These are phyloP conservation scores for Larimichthys crocea DNA, from an alignment of 2,113 vertebrate genomes.

Conservation along the genomic window DNA sequence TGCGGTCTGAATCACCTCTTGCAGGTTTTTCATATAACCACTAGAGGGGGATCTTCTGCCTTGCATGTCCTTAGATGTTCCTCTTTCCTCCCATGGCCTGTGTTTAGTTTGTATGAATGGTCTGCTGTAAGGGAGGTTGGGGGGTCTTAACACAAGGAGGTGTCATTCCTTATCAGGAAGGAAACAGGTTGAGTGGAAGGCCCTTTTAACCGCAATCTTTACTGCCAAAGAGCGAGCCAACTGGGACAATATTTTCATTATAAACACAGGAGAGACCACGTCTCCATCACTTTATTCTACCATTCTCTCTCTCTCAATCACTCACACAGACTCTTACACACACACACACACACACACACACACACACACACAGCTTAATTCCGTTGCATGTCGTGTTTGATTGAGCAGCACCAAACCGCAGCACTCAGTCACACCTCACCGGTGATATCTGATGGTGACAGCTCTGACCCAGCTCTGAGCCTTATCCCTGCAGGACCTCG, in stretches of 20 bases:
- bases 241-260: slow-evolving; percentile 50
- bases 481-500: slow-evolving; percentile 38
- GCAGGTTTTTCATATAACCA: neutral
- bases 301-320: neutral
- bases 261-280: slow-evolving; percentile 37
- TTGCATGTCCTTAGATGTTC: neutral
- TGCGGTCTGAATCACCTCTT: neutral
- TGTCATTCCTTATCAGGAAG: slow-evolving; percentile 74
- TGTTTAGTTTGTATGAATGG: slow-evolving; percentile 10
- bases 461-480: slow-evolving; percentile 51
- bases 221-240: slow-evolving; percentile 23
- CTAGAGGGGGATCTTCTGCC: slow-evolving; percentile 63
- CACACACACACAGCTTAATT: slow-evolving; percentile 31
- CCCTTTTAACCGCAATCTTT: slow-evolving; percentile 11
- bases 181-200: slow-evolving; percentile 68
- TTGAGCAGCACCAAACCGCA: slow-evolving; percentile 55
- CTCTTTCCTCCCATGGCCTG: no score
- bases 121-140: neutral
- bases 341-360: neutral
- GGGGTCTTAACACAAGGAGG: slow-evolving; percentile 34
- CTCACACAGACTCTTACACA: no score
- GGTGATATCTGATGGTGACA: slow-evolving; percentile 67
- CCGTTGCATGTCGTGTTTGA: slow-evolving; percentile 36
- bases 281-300: slow-evolving; percentile 1
- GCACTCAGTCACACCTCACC: slow-evolving; percentile 55